Evolutionary conservation across 2,888 invertebrate genomes (phyloP), one percentile per base, ranked within the genome.

Genomic region (Himalopsyche anomala): DNA sequence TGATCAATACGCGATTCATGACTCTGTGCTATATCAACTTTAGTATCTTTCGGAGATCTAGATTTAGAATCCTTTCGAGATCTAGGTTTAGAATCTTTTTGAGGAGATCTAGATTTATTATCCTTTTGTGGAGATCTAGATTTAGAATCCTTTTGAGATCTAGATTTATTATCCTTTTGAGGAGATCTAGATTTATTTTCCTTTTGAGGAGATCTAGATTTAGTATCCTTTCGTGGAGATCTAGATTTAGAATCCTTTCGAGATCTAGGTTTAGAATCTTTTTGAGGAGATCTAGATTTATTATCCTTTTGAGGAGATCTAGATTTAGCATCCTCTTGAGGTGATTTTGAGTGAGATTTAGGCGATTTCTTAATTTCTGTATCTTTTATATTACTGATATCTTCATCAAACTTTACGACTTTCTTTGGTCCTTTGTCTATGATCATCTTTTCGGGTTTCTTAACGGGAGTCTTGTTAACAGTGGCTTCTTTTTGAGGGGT

Each of bases 361-460:
- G 79, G 19, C 19, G 40, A 15, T 42, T 56, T 51, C 55, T 85
- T 28, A 42, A 42, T 81, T 54, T 87, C 12, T 82, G 82, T 81
- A 84, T 5, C 51, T 15, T 81, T 17, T 84, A 54, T n/a, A 51
- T 15, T 51, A 51, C 15, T 15, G 12, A 15, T 15, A 51, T 12
- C 51, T 4, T 51, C 51, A 8, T 15, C 51, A 51, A 51, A 51
- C 51, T 51, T 51, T 15, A 51, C 28, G 12, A 28, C 36, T 74
- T 74, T 62, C 15, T 62, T n/a, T 74, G 74, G 74, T 38, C 38
- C 74, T 11, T 74, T 80, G 69, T 79, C 79, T 51, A 54, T 81
- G 84, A 36, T 17, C 42, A 74, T 83, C 83, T 84, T 85, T 83
- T 11, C 38, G 36, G 69, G 83, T 56, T 84, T 84, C 80, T 84